Conservation (phyloP, 1,140 invertebrate genomes). For the Atta colombica region DNA sequence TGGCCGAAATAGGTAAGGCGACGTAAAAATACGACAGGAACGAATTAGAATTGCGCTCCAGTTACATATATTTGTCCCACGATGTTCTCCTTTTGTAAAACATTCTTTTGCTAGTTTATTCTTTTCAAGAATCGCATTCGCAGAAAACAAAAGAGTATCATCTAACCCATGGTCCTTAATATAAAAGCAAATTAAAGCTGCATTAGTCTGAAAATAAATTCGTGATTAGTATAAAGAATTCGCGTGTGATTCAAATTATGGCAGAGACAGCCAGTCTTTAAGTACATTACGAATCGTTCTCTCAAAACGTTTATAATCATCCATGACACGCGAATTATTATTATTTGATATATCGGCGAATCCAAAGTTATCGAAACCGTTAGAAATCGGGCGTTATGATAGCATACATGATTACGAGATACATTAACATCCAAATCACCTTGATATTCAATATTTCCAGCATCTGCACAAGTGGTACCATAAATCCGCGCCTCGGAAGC, state of each 20-base stretch:
- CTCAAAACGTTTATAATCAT: background rate
- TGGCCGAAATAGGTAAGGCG: slow-evolving; percentile 27
- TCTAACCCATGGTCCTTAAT: slow-evolving; percentile 3
- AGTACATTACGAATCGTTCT: background rate
- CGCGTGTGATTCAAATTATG: background rate
- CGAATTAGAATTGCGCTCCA: slow-evolving; percentile 39
- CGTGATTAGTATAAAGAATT: background rate
- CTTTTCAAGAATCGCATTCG: slow-evolving; percentile 16
- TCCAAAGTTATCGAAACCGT: slow-evolving; percentile 1
- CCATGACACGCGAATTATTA: background rate
- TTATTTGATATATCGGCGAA: background rate
- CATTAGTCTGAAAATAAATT: background rate
- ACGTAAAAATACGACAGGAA: slow-evolving; percentile 42
- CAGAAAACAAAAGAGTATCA: background rate
- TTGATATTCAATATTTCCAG: slow-evolving; percentile 65
- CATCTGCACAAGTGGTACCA: slow-evolving; percentile 38
- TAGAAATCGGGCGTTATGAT: slow-evolving; percentile 32
- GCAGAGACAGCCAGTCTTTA: background rate
- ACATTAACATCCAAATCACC: slow-evolving; percentile 63
- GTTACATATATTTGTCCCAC: slow-evolving; percentile 40
- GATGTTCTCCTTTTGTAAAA: slow-evolving; percentile 22
- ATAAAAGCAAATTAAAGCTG: slow-evolving; percentile 21
- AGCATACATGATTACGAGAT: slow-evolving; percentile 54
- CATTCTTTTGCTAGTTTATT: slow-evolving; percentile 44
- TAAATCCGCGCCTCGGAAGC: slow-evolving; percentile 63